A percentile compares a stretch with the other conserved stretches of the same genome.
Conservation (phyloP, 2,797 vertebrate genomes). For the Leptatherina wallacei region DNA sequence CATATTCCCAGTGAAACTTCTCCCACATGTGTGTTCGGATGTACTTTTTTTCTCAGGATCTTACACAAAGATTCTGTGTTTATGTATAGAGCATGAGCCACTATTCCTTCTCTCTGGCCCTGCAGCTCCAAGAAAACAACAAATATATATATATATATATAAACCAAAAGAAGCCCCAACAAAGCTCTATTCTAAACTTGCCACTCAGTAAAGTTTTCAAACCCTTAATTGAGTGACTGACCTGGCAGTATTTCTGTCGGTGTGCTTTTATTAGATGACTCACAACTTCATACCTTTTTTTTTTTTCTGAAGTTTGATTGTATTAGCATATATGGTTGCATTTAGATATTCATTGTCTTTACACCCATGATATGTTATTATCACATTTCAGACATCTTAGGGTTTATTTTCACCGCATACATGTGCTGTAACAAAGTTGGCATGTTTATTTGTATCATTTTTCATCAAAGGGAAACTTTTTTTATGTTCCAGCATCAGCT, state of each 20-base stretch:
- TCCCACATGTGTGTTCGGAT: background rate
- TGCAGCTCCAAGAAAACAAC: conserved; percentile 36
- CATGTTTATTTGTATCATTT: conserved; percentile 14
- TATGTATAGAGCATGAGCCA: conserved; percentile 57
- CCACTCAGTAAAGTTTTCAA: conserved; percentile 41
- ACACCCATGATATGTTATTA: background rate
- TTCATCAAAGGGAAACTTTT: conserved; percentile 34
- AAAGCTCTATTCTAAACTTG: conserved; percentile 43
- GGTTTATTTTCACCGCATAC: background rate
- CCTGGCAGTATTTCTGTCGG: conserved; percentile 18
- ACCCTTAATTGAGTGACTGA: conserved; percentile 41
- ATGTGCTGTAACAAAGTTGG: conserved; percentile 14
- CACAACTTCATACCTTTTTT: conserved; percentile 19
- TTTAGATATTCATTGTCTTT: conserved; percentile 4
- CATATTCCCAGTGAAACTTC: background rate
- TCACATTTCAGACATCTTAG: background rate
- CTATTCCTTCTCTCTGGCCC: conserved; percentile 43
- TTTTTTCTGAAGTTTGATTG: background rate
- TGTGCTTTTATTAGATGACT: conserved; percentile 29
- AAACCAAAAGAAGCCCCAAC: conserved; percentile 16
- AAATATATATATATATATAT: too few species aligned
- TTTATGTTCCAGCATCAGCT: conserved; percentile 30
- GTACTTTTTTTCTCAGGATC: conserved; percentile 3
- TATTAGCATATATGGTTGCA: background rate
- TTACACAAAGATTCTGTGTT: conserved; percentile 36